Evolutionary conservation across 1,140 invertebrate genomes (phyloP), one percentile per base, ranked within the genome.

Genomic region (Protaetia brevitarsis): DNA sequence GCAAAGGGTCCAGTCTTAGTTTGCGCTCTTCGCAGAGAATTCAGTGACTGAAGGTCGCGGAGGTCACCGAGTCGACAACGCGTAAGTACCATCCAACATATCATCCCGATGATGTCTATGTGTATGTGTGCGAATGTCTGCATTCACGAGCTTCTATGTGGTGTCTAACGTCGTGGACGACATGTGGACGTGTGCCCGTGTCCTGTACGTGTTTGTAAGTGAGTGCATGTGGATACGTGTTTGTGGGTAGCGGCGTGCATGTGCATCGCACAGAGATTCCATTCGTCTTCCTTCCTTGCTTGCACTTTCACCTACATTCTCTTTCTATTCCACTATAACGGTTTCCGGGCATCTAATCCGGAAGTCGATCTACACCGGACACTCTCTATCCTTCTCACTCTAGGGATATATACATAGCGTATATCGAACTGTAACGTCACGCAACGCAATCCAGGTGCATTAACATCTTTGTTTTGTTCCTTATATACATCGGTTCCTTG

Each of bases 391-490:
- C 41, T 51, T 51, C 41, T 29, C 57, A n/a, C n/a, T n/a, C n/a
- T n/a, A n/a, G n/a, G n/a, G n/a, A n/a, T n/a, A n/a, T n/a, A n/a
- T 29, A 31, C 59, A 30, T 30, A 31, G 51, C 41, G 59, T 65
- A 65, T 56, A 56, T 65, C 16, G 41, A 63, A 56, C 19, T 51
- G 23, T 56, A 51, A 16, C 41, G 30, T 26, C 45, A 61, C 27
- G 64, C 59, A 19, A 69, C 34, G 41, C 56, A 56, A 36, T 27
- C 16, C 60, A 63, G 60, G 64, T 69, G 67, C 63, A 72, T 71
- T 71, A 71, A 61, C 71, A 66, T 66, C 67, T 76, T 72, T 76
- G 74, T 77, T 77, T 77, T 76, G 76, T 64, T 75, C 72, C 65
- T 68, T 69, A 68, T 72, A 70, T 76, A 68, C 74, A 72, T 75